These are phyloP conservation scores for Zenarchopterus dispar DNA, from an alignment of 2,797 vertebrate genomes.

Conservation along the genomic window DNA sequence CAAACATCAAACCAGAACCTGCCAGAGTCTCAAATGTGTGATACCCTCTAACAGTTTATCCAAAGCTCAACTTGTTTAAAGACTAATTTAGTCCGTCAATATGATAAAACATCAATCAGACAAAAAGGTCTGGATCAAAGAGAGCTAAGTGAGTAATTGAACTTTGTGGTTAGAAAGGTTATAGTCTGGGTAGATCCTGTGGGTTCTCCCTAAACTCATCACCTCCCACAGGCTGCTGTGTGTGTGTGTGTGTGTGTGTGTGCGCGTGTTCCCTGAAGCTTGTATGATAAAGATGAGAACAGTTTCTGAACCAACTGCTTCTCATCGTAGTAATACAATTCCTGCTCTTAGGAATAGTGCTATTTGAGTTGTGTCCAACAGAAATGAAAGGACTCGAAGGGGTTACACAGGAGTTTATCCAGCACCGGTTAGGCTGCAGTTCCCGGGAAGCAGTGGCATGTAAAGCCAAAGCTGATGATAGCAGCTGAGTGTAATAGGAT, in stretches of 20 bases:
- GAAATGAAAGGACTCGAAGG: slow-evolving; percentile 6
- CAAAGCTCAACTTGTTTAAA: slow-evolving; percentile 11
- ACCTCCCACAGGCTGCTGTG: slow-evolving; percentile 46
- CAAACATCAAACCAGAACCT: slow-evolving; percentile 6
- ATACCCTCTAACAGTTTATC: slow-evolving; percentile 26
- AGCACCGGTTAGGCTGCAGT: no score
- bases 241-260: slow-evolving; percentile 8
- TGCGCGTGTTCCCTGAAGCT: not conserved
- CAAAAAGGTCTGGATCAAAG: slow-evolving; percentile 53
- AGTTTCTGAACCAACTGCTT: not conserved
- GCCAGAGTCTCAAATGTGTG: not conserved
- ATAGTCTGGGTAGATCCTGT: slow-evolving; percentile 41
- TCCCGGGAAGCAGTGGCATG: not conserved
- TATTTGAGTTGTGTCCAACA: no score
- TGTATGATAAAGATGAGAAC: not conserved
- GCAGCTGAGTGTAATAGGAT: slow-evolving; percentile 10
- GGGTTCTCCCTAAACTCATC: not conserved
- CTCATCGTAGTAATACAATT: no score
- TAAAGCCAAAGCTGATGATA: slow-evolving; percentile 31
- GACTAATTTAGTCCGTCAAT: slow-evolving; percentile 39
- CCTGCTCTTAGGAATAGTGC: no score
- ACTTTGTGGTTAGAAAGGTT: slow-evolving; percentile 71
- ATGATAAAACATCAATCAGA: slow-evolving; percentile 55
- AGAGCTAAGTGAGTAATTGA: slow-evolving; percentile 68
- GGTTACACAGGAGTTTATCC: not conserved